Evolutionary conservation across 2,888 invertebrate species (phyloP), one percentile per base, ranked within the genome.

Genomic region (Strigamia transsilvanica): DNA sequence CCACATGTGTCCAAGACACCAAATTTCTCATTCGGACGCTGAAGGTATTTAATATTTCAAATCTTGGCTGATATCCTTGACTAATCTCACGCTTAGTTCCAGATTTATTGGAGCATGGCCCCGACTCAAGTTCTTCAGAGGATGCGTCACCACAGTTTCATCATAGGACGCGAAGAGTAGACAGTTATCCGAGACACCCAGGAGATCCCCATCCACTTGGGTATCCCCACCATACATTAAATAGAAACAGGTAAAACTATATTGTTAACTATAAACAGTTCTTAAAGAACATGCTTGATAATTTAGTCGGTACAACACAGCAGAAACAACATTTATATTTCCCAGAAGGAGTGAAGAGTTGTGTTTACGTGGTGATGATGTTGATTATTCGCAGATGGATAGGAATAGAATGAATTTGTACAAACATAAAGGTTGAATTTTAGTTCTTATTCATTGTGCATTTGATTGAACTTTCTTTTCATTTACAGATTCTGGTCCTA

Each of bases 241-340:
- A 79, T 79, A 38, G 79, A 13, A 79, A 79, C 38, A 79, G 79
- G 79, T 79, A 79, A 42, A 21, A 21, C 7, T 32, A 23, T 18
- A 10, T 38, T n/a, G 41, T 41, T 0, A 15, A 10, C 15, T 73
- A 9, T 73, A 79, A 13, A 79, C 38, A 34, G 10, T n/a, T 79
- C n/a, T 34, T 42, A 79, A 34, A 79, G 32, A 15, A 13, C 38
- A 41, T 79, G 18, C 38, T 42, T 79, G 21, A 38, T 79, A 34
- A 38, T 79, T 23, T 34, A 42, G 79, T 38, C 42, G 42, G 41
- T 79, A 79, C 38, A 79, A 32, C 42, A 79, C 79, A 21, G 79
- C 79, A 79, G 79, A 79, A 79, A 79, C 79, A 13, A 79, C 79
- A n/a, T 79, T 79, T 79, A 79, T 79, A 79, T 79, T 79, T 23